Conservation (phyloP, 2,797 vertebrate genomes). For the Allobates femoralis region DNA sequence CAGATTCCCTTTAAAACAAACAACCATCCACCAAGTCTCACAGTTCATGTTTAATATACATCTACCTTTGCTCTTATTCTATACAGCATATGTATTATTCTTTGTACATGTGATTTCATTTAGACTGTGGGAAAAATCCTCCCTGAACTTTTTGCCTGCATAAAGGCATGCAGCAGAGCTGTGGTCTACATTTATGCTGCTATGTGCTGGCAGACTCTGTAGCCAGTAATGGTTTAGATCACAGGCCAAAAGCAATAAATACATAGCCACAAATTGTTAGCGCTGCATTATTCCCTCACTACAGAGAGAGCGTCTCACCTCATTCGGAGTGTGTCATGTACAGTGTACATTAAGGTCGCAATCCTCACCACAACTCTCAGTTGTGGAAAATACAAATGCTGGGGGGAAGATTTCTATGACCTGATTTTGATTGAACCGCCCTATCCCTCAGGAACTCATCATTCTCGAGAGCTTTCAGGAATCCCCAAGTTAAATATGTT, state of each 20-base stretch:
- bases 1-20: too few relatives aligned
- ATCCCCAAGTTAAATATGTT: conserved; percentile 57
- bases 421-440: conserved; percentile 41
- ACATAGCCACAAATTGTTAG: conserved; percentile 53
- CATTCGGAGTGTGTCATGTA: conserved; percentile 44
- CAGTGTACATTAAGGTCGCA: conserved; percentile 36
- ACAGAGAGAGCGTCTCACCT: conserved; percentile 46
- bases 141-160: conserved; percentile 10
- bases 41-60: neutral
- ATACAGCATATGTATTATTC: neutral
- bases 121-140: conserved; percentile 23
- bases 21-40: neutral
- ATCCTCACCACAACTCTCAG: conserved; percentile 49
- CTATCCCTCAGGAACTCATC: conserved; percentile 57
- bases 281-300: conserved; percentile 41
- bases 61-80: neutral
- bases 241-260: conserved; percentile 56
- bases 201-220: conserved; percentile 39
- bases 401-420: conserved; percentile 26
- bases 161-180: conserved; percentile 10
- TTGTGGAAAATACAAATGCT: conserved; percentile 35
- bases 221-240: conserved; percentile 50
- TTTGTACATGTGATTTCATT: conserved; percentile 32
- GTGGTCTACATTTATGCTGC: conserved; percentile 23
- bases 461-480: conserved; percentile 49